Evolutionary conservation across 2,888 invertebrate species (phyloP), one percentile per base, ranked within the genome.

Genomic region (Nezara viridula): DNA sequence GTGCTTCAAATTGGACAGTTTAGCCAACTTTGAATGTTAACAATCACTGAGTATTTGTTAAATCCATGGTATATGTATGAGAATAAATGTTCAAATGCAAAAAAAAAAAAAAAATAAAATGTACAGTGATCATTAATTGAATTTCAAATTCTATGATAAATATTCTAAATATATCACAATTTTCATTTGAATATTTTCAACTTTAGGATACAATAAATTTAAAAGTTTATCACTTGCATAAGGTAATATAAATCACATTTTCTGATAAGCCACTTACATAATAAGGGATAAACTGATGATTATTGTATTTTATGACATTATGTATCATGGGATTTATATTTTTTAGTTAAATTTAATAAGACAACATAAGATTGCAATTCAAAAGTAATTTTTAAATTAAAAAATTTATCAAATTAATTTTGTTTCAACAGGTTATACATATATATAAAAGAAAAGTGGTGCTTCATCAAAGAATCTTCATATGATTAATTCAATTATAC

Each of bases 121-220:
- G 24, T 10, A 5, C 50, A 50, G 24, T 37, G 32, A 66, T 16
- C 32, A 66, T 66, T 27, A 66, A 66, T 66, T 66, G 32, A 66
- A 66, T 81, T 44, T n/a, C 44, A 44, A 81, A 81, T 44, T 44
- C 44, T 44, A 81, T 44, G 40, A 66, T 44, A 44, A 81, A 81
- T 81, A 81, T 44, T 81, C 81, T 81, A 81, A 81, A 44, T 81
- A 81, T 81, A 81, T 81, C 81, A 81, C 81, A 81, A 81, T 81
- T 81, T 81, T 81, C 81, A 81, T 81, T 44, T 81, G 81, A 81
- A 81, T 44, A 66, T 66, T 81, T 81, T 44, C 44, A 81, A 81
- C 81, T 81, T 44, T 44, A 44, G 81, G 81, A 14, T 44, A 81
- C 81, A 81, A 44, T 44, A 44, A 44, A n/a, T 81, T 81, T 44